Evolutionary conservation across 2,797 vertebrate genomes (phyloP), one percentile per base, ranked within the genome.

Genomic region (Yasuhikotakia modesta): DNA sequence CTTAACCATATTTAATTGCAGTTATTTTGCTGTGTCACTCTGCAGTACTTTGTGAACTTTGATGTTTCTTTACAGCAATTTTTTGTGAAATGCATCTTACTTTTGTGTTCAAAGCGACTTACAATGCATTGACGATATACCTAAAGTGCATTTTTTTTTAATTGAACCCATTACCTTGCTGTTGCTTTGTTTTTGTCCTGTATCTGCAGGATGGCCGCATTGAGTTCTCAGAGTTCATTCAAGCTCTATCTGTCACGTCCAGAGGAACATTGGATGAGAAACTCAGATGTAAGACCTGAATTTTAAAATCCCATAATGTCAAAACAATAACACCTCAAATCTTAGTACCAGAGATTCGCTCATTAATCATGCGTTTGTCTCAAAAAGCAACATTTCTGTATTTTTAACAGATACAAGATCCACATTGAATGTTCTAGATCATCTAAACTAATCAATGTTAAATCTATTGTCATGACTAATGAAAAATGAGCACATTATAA

Each of bases 191-290:
- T 39, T n/a, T 19, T 70, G 17, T 76, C 52, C n/a, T 81, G n/a
- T n/a, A n/a, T 67, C 7, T 61, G 45, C 68, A 99, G 98, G 98
- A 99, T 0, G 98, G 98, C 80, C 93, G 96, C 84, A 99, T 99
- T 1, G 98, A 99, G 89, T 99, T 99, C 85, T 95, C 96, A 0
- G 97, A 99, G 89, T 99, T 99, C 90, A 99, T 99, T 90, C 98
- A 99, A 92, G 98, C 98, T 0, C 90, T 99, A 88, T 99, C 97
- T 0, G 97, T 99, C 85, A 99, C 98, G 76, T 99, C 98, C 2
- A 90, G 98, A 53, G 98, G 98, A 5, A 99, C 97, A 0, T 91
- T 99, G 90, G 98, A 99, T 1, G 98, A 99, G 89, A 99, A 99
- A 89, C 90, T 99, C 82, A 92, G 97, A 91, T 99, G 98, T 99